Percentiles rank a stretch among this genome's conserved stretches.
Conservation (phyloP, 1,140 invertebrate species). For the Leptinotarsa texana region DNA sequence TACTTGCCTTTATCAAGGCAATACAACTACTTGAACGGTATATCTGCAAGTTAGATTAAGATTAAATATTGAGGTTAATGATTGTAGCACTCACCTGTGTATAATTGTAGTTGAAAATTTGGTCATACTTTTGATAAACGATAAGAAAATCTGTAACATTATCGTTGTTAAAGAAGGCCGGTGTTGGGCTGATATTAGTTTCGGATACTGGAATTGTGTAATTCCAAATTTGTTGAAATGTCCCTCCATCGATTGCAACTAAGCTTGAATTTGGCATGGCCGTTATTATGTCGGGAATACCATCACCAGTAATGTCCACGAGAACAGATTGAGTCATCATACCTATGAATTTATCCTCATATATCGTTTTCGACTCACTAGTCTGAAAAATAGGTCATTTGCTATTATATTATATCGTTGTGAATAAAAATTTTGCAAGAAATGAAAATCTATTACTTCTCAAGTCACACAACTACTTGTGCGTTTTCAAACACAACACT, state of each 20-base stretch:
- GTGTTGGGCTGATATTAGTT: conserved; percentile 73
- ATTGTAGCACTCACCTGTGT: conserved; percentile 60
- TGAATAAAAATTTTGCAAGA: background rate
- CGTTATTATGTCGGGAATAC: conserved; percentile 72
- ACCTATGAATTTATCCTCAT: conserved; percentile 58
- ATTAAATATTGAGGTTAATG: no score
- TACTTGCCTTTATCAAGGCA: no score
- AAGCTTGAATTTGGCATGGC: conserved; percentile 75
- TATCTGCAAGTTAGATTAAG: no score
- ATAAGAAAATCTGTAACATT: conserved; percentile 82
- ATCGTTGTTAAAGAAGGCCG: conserved; percentile 82
- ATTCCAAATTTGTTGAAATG: conserved; percentile 73
- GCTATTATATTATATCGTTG: conserved; percentile 8
- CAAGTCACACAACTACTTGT: no score
- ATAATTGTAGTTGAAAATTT: conserved; percentile 60
- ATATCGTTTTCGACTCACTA: conserved; percentile 49
- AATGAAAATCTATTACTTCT: no score
- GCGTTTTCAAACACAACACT: no score
- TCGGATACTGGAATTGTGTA: conserved; percentile 67
- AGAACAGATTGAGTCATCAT: conserved; percentile 71
- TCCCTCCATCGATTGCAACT: conserved; percentile 72
- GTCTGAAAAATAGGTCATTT: conserved; percentile 26
- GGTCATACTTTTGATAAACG: conserved; percentile 66
- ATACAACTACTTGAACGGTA: no score
- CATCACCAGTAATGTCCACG: conserved; percentile 76